Conservation (phyloP, 2,888 invertebrate species). For the Mechanitis messenoides region DNA sequence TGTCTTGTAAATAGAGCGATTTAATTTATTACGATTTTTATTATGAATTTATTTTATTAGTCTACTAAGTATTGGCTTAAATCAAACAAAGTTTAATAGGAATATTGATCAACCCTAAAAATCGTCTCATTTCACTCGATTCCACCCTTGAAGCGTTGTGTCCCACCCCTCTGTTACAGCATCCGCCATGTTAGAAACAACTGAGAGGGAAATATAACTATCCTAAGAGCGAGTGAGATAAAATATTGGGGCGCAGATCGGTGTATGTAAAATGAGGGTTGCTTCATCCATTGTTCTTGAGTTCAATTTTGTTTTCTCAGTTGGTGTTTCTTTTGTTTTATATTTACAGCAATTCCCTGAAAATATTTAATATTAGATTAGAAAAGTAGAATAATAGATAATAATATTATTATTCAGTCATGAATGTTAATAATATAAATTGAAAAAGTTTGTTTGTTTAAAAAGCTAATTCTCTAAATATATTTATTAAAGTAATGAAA, state of each 20-base stretch:
- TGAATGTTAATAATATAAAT: too few relatives aligned
- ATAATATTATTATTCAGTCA: too few relatives aligned
- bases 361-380: background rate
- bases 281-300: slow-evolving; percentile 21
- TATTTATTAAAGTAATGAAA: too few relatives aligned
- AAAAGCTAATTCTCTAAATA: too few relatives aligned
- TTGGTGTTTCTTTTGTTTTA: slow-evolving; percentile 6
- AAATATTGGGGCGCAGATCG: slow-evolving; percentile 45
- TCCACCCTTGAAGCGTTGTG: slow-evolving; percentile 53
- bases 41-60: background rate
- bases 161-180: slow-evolving; percentile 48
- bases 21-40: slow-evolving; percentile 8
- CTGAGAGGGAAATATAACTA: slow-evolving; percentile 34
- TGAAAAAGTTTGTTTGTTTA: too few relatives aligned
- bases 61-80: background rate
- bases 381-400: background rate
- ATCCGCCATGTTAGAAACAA: slow-evolving; percentile 62
- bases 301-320: slow-evolving; percentile 16
- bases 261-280: slow-evolving; percentile 53
- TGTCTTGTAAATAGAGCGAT: slow-evolving; percentile 6
- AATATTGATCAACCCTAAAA: slow-evolving; percentile 50
- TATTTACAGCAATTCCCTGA: background rate
- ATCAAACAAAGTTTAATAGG: slow-evolving; percentile 10
- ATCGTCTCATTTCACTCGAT: slow-evolving; percentile 55
- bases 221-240: slow-evolving; percentile 12